These are phyloP conservation scores for Temnopleurus reevesii DNA, from an alignment of 53 echinoderm and acorn worm genomes.

Conservation along the genomic window DNA sequence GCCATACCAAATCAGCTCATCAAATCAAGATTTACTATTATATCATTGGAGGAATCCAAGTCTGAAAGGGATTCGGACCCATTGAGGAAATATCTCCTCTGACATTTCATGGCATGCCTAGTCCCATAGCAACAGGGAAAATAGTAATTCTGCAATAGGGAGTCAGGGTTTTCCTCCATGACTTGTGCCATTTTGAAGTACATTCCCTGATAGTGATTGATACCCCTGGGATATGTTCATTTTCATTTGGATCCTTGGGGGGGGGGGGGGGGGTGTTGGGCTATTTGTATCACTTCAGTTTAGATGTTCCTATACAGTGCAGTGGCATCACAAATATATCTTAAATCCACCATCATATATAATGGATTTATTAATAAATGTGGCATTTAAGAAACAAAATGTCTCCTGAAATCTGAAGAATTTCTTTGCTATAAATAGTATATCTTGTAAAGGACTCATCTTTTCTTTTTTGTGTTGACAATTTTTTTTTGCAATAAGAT, in stretches of 20 bases:
- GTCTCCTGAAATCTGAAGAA: too few relatives aligned
- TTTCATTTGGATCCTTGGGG: neutral
- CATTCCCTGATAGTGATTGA: neutral
- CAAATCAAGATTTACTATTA: neutral
- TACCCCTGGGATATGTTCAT: neutral
- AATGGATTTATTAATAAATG: too few relatives aligned
- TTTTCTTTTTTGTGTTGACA: too few relatives aligned
- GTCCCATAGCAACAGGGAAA: slow-evolving; percentile 26
- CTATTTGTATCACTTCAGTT: neutral
- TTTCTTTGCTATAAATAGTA: too few relatives aligned
- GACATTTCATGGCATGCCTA: slow-evolving; percentile 37
- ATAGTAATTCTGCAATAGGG: slow-evolving; percentile 6
- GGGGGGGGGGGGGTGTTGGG: neutral
- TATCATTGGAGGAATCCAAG: neutral
- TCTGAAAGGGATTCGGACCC: neutral
- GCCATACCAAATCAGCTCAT: too few relatives aligned
- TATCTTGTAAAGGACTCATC: too few relatives aligned
- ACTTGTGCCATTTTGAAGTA: slow-evolving; percentile 21
- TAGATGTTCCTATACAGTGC: too few relatives aligned
- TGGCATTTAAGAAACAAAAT: too few relatives aligned
- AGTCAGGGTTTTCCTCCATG: neutral
- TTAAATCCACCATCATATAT: too few relatives aligned
- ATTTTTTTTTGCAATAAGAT: too few relatives aligned
- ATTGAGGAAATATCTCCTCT: neutral
- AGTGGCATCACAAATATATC: too few relatives aligned